Percentiles rank a stretch among this genome's conserved stretches.
These are phyloP conservation scores for Pammene aurita DNA, from an alignment of 2,888 invertebrate genomes.

Conservation along the genomic window DNA sequence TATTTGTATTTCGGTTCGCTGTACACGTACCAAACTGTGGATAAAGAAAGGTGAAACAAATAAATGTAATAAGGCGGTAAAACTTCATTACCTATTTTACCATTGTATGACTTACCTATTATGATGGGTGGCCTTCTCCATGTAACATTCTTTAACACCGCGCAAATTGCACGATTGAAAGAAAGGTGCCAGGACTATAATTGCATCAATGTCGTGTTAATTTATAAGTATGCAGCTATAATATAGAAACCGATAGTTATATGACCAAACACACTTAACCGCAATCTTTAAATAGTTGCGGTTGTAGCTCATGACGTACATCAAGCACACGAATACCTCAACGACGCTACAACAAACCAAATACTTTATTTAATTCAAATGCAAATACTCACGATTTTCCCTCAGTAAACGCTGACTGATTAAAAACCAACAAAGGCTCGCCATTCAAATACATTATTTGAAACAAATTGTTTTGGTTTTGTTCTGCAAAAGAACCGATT, in stretches of 20 bases:
- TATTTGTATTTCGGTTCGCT: background rate
- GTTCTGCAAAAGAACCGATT: conserved; percentile 32
- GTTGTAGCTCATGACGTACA: background rate
- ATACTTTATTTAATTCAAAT: conserved; percentile 22
- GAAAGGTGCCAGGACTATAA: background rate
- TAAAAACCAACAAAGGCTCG: conserved; percentile 36
- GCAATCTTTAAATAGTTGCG: background rate
- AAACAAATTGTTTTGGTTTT: conserved; percentile 40
- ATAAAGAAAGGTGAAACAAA: background rate
- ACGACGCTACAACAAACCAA: conserved; percentile 9
- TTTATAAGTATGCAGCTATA: background rate
- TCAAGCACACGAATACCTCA: background rate
- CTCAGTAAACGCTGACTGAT: conserved; percentile 32
- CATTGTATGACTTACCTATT: no score
- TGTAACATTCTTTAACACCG: no score
- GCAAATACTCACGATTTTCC: conserved; percentile 26
- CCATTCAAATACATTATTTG: conserved; percentile 35
- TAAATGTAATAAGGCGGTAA: background rate
- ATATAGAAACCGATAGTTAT: background rate
- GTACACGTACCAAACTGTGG: background rate
- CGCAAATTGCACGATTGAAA: no score
- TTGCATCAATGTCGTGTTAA: background rate
- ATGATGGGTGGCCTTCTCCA: no score
- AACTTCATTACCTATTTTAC: no score
- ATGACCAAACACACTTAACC: conserved; percentile 5